Evolutionary conservation across 2,113 vertebrate genomes (phyloP).

Genomic region (Pelusios castaneus): DNA sequence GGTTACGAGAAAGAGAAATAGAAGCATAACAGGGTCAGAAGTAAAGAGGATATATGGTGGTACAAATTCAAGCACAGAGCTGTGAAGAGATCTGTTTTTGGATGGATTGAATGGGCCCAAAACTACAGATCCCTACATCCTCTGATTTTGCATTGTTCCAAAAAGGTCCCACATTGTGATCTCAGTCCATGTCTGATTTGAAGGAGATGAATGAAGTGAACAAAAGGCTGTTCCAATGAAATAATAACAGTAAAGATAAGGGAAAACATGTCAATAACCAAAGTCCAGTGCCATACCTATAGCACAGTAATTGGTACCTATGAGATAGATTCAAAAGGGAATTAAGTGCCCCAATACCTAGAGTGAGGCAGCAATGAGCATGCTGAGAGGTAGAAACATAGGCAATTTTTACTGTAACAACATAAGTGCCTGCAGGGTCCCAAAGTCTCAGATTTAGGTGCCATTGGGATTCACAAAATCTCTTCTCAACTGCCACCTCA

Average conservation of each 20-base stretch:
- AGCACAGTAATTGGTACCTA: not conserved
- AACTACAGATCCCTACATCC: not conserved
- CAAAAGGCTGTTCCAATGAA: not conserved
- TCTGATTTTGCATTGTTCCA: not conserved
- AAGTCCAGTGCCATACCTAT: accelerated
- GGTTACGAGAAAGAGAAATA: not conserved
- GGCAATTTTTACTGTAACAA: not conserved
- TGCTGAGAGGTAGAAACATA: not conserved
- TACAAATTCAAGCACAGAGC: not conserved
- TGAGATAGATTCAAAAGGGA: not conserved
- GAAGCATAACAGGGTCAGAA: not conserved
- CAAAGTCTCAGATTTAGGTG: not conserved
- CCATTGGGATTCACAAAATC: not conserved
- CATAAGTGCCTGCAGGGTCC: not conserved
- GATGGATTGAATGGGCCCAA: not conserved
- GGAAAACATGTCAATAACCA: not conserved
- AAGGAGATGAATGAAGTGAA: not conserved
- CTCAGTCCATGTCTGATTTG: not conserved
- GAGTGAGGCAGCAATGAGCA: not conserved
- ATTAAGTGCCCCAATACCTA: not conserved
- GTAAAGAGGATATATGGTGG: not conserved
- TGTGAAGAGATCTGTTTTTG: not conserved
- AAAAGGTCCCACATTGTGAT: not conserved
- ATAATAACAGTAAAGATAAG: not conserved
- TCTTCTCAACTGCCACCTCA: not conserved